Evolutionary conservation across 2,113 vertebrate species (phyloP), one percentile per base, ranked within the genome.

Genomic region (Lampris incognitus): DNA sequence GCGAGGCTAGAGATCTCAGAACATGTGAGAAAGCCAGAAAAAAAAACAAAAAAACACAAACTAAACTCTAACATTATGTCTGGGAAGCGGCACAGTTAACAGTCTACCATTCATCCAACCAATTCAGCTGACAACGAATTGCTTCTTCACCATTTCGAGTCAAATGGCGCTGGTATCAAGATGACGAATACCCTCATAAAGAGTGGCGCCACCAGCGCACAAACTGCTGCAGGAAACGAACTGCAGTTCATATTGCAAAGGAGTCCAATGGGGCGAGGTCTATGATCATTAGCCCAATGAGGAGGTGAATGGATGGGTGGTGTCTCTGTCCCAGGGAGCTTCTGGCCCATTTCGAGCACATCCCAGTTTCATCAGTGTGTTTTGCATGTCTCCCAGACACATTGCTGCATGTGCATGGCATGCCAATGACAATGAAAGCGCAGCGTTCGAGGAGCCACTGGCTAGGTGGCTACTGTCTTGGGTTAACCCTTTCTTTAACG

Each of bases 151-250:
- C 11, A 38, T 42, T 42, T 13, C 55, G 38, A 57, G 46, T 91
- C 81, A 84, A 76, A 83, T 63, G 40, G 46, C 10, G 37, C 52
- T 9, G 46, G 39, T 75, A 87, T 85, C 76, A 78, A 64, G 71
- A 82, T 81, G 82, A 88, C 67, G 41, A 74, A 91, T 83, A 48
- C 46, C 38, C 84, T 78, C 78, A 87, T 84, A 87, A 89, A 85
- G 70, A 68, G 36, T 13, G 54, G 49, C 75, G 68, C 71, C 61
- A 51, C 58, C 74, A 83, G 41, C 74, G 72, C 66, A 86, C 71
- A 72, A 78, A 85, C 78, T 80, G 79, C 52, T 42, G 74, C 72
- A 69, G 57, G 83, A 81, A 83, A 81, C 69, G 76, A 75, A 83
- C 57, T 66, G 7, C 56, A 59, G 83, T 69, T 79, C 50, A 63